Base-by-base conservation (phyloP, 2,888 invertebrate genomes). In the Pristionchus japonicus region DNA sequence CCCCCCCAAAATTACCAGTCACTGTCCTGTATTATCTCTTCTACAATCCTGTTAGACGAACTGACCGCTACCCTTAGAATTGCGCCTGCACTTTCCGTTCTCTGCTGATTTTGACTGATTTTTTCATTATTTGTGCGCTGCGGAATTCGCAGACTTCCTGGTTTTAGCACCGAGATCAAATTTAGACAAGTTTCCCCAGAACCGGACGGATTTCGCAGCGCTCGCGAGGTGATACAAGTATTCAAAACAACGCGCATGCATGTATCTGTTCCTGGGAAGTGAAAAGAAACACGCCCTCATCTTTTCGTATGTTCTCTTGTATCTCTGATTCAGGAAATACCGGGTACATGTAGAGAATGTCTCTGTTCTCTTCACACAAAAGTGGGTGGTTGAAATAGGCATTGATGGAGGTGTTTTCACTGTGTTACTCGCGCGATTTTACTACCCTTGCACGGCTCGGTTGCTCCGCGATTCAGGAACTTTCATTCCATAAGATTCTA, bases 21-120 rank as follows among this genome's bases (percentile, higher is more conserved):
- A 70, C 70, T 34, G 34, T n/a, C 40, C 84, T 61, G 84, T 88
- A 31, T 31, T 27, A 40, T 88, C 67, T 87, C 31, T 64, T 57
- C 0, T 4, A 6, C 70, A 70, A 70, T 70, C 70, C 70, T 70
- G 70, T 70, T 70, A 70, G 70, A 64, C 64, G 64, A 70, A 34
- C 43, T 70, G 40, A 70, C 70, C 70, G 64, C 31, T 64, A 64
- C 64, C 31, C 31, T 64, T 27, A 31, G 13, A 11, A 7, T 31
- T 31, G 6, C 43, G 43, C 43, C n/a, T 27, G 64, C 27, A 64
- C 64, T 64, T 64, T 64, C 31, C 27, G 3, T 1, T 27, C 27
- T 27, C 11, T 64, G 11, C 43, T 43, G 43, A 43, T 43, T 43
- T 43, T 43, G 43, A 11, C 43, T 43, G 6, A 43, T 43, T 43